Evolutionary conservation across 2,888 invertebrate species (phyloP), one percentile per base, ranked within the genome.

Genomic region (Cybosia mesomella): DNA sequence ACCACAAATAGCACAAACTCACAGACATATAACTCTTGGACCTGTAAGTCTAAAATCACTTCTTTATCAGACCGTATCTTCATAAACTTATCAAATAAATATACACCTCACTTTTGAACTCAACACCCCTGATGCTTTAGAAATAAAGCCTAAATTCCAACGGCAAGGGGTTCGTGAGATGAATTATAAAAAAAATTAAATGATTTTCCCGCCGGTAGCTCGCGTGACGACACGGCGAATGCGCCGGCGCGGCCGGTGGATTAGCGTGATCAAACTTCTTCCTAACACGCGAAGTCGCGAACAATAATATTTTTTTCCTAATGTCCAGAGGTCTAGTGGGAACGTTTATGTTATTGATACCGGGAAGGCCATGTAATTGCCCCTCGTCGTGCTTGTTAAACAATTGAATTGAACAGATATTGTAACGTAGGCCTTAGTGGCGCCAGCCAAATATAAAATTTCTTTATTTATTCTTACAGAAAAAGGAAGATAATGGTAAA

Each of bases 211-310:
- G 86, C 80, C 87, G 87, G 87, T 85, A 87, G 87, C 85, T 88
- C 81, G 88, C 88, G 88, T 88, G 88, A 88, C 83, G 88, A 86
- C 86, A 87, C 86, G 88, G 84, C 81, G 70, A 73, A 78, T 84
- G 88, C 87, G 84, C 85, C 68, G 76, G 87, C 87, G 83, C 82
- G 75, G 74, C 75, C 78, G 79, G 77, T 76, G 87, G 87, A 87
- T 87, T 85, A 87, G 83, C 80, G 81, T 85, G 82, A 83, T 85
- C 84, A 85, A 87, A 87, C 87, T 87, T 79, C 83, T 82, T 76
- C 72, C 71, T 76, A 87, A 82, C 87, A 88, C 87, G 87, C 87
- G 76, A 87, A 82, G 87, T 87, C 87, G 87, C 87, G 80, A 87
- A 75, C 80, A 69, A 71, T 83, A 84, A 83, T 85, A 83, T 76